Conservation (phyloP, 2,113 vertebrate genomes). For the Sander lucioperca region DNA sequence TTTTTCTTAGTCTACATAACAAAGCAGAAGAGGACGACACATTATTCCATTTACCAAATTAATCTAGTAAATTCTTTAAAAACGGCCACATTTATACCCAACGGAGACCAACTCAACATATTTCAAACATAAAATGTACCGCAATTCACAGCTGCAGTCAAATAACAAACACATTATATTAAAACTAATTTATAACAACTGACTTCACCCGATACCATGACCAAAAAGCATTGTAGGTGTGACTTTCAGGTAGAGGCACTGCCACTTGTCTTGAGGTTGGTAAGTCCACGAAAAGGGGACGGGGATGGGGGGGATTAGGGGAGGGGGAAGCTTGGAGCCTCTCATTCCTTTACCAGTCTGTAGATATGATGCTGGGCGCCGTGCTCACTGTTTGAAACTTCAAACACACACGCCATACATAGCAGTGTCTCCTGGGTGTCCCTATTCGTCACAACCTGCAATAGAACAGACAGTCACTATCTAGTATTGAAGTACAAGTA, state of each 20-base stretch:
- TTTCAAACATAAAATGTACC: constrained; percentile 92
- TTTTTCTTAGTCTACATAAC: constrained; percentile 68
- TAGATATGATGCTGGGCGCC: constrained; percentile 99
- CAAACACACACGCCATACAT: constrained; percentile 99
- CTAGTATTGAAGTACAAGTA: background rate
- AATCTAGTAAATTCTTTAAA: constrained; percentile 65
- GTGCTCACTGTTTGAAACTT: constrained; percentile 99
- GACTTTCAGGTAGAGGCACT: constrained; percentile 92
- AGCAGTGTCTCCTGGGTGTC: constrained; percentile 99
- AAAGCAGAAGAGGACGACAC: constrained; percentile 62
- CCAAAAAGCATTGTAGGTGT: constrained; percentile 87
- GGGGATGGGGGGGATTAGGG: background rate
- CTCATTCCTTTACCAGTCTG: constrained; percentile 99
- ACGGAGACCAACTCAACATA: constrained; percentile 71
- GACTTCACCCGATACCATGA: constrained; percentile 89
- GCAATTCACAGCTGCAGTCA: constrained; percentile 97
- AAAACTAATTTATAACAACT: constrained; percentile 81
- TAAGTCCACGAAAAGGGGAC: constrained; percentile 85
- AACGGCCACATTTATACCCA: constrained; percentile 70
- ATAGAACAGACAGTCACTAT: constrained; percentile 25
- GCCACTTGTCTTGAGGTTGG: constrained; percentile 94
- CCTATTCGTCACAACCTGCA: constrained; percentile 98
- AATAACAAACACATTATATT: constrained; percentile 91
- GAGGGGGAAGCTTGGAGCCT: background rate
- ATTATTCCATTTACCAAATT: constrained; percentile 73